Percentiles rank a stretch among this genome's conserved stretches.
phyloP scores from a whole-genome alignment of 1,140 invertebrate genomes.

The Solen grandis region DNA sequence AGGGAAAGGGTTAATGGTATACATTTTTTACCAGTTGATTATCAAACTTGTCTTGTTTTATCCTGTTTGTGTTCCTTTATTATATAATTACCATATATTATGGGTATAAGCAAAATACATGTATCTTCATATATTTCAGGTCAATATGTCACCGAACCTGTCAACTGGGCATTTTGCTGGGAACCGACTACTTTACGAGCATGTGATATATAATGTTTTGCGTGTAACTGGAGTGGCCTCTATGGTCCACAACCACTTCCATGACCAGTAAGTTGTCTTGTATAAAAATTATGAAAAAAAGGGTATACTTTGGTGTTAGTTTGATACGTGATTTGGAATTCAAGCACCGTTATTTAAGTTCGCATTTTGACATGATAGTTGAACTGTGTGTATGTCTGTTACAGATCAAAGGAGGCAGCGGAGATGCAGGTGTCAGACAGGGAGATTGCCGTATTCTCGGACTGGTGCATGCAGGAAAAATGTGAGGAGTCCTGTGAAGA shows the following conservation, averaged over 20 bases:
- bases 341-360: not conserved
- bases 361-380: not conserved
- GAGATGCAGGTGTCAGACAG: constrained; percentile 89
- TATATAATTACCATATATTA: too few relatives aligned
- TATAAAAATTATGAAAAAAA: not conserved
- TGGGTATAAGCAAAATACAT: too few relatives aligned
- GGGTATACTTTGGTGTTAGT: not conserved
- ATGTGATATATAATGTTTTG: constrained; percentile 94
- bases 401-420: constrained; percentile 76
- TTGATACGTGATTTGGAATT: not conserved
- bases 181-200: constrained; percentile 94
- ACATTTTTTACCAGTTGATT: too few relatives aligned
- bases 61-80: too few relatives aligned
- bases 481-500: constrained; percentile 85
- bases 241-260: constrained; percentile 79
- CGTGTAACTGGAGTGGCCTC: constrained; percentile 88
- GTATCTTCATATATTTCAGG: constrained; percentile 80
- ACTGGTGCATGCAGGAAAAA: constrained; percentile 84
- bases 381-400: not conserved
- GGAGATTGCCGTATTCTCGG: constrained; percentile 89
- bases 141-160: constrained; percentile 99
- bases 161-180: constrained; percentile 95
- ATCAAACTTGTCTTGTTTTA: too few relatives aligned
- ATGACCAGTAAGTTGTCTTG: constrained; percentile 57
- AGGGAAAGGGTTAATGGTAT: too few relatives aligned